phyloP scores from a whole-genome alignment of 2,888 invertebrate genomes.

The Schizaphis graminum region DNA sequence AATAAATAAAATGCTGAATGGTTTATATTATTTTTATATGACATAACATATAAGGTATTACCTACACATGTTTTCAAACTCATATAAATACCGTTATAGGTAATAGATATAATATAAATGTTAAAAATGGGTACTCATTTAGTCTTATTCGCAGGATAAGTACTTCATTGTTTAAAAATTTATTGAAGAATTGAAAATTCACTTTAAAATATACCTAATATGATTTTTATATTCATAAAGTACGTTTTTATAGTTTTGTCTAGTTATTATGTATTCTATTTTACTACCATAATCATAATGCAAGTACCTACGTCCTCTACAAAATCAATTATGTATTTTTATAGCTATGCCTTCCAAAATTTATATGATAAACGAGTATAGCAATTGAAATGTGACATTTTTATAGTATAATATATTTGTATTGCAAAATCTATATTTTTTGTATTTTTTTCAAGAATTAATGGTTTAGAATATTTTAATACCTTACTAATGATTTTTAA shows the following conservation, averaged over 20 bases:
- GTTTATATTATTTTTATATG: neutral
- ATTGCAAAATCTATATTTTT: neutral
- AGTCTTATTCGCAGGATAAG: neutral
- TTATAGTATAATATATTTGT: constrained; percentile 3
- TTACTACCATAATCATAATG: neutral
- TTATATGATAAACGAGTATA: neutral
- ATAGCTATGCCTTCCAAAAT: neutral
- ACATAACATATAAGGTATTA: neutral
- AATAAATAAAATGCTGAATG: neutral
- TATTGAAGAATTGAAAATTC: neutral
- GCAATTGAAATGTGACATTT: constrained; percentile 23
- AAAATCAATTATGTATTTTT: constrained; percentile 35
- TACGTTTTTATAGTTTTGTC: neutral
- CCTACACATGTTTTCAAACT: neutral
- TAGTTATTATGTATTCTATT: neutral
- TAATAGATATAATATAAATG: neutral
- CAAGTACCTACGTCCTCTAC: neutral
- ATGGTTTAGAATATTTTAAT: neutral
- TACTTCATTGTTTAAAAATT: neutral
- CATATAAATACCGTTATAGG: neutral
- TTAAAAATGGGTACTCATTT: neutral
- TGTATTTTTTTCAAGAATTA: neutral
- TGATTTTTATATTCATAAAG: neutral
- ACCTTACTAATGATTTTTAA: neutral
- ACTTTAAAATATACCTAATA: neutral